Evolutionary conservation across 2,797 vertebrate species (phyloP).

Genomic region (Smutsia temminckii): DNA sequence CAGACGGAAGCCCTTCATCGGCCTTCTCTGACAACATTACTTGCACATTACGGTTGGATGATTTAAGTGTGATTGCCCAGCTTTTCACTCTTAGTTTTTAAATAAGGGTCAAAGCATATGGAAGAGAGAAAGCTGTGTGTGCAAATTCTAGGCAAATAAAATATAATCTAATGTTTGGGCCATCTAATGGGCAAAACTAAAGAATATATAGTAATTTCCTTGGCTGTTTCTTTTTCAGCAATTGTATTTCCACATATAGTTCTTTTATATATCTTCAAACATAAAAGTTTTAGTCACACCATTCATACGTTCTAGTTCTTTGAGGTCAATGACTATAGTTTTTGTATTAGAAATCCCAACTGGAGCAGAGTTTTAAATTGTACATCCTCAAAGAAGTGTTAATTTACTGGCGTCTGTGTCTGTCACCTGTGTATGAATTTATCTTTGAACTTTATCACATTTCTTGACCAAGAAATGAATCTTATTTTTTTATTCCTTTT

Average conservation of each 20-base stretch:
- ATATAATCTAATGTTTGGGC: not conserved
- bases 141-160: conserved; percentile 35
- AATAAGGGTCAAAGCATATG: conserved; percentile 50
- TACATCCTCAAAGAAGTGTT: not conserved
- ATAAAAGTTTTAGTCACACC: not conserved
- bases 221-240: conserved; percentile 7
- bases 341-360: not conserved
- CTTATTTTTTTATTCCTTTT: not conserved
- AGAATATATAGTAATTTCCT: not conserved
- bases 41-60: not conserved
- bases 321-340: not conserved
- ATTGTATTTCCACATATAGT: conserved; percentile 10
- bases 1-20: not conserved
- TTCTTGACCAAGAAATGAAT: conserved; percentile 35
- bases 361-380: not conserved
- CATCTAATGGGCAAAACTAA: not conserved
- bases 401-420: not conserved
- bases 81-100: conserved; percentile 52
- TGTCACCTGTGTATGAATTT: conserved; percentile 3
- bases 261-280: conserved; percentile 12
- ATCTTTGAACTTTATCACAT: conserved; percentile 22
- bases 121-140: not conserved
- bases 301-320: not conserved
- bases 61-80: conserved; percentile 53
- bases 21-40: conserved; percentile 3